phyloP scores from a whole-genome alignment of 2,797 vertebrate species.

The Atherinosoma microstoma region DNA sequence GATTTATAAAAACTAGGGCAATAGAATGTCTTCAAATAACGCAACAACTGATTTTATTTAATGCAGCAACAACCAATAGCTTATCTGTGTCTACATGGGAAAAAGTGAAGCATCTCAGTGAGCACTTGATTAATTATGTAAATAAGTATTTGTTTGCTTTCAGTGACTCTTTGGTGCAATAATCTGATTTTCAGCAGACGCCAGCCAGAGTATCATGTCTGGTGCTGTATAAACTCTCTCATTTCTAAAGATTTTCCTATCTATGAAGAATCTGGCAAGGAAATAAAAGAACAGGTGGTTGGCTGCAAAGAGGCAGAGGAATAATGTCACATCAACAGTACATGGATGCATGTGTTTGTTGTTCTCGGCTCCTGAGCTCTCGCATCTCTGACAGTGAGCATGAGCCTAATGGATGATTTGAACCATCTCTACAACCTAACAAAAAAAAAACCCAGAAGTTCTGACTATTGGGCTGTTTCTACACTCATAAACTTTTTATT shows the following conservation, averaged over 20 bases:
- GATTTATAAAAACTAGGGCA: slow-evolving; percentile 20
- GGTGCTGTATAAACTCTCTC: slow-evolving; percentile 57
- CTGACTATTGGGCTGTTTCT: slow-evolving; percentile 29
- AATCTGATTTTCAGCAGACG: slow-evolving; percentile 66
- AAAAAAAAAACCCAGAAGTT: slow-evolving; percentile 22
- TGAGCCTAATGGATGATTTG: slow-evolving; percentile 51
- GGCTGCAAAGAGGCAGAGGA: slow-evolving; percentile 64
- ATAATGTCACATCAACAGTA: slow-evolving; percentile 63
- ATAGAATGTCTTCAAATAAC: background rate
- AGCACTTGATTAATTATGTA: slow-evolving; percentile 73
- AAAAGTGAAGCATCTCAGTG: slow-evolving; percentile 55
- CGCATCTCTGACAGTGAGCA: slow-evolving; percentile 40
- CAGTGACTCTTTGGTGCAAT: slow-evolving; percentile 56
- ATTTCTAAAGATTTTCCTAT: slow-evolving; percentile 74
- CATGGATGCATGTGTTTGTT: slow-evolving; percentile 65
- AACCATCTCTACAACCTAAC: slow-evolving; percentile 33
- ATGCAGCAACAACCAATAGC: slow-evolving; percentile 19
- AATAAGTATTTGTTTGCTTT: slow-evolving; percentile 73
- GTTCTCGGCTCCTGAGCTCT: slow-evolving; percentile 42
- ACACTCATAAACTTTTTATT: slow-evolving; percentile 21
- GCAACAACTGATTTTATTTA: slow-evolving; percentile 14
- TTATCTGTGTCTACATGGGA: slow-evolving; percentile 52
- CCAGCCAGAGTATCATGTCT: slow-evolving; percentile 70
- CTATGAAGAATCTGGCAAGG: slow-evolving; percentile 73
- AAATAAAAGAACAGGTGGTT: slow-evolving; percentile 80